Conservation (phyloP, 2,797 vertebrate genomes). For the Phoeniculus purpureus region DNA sequence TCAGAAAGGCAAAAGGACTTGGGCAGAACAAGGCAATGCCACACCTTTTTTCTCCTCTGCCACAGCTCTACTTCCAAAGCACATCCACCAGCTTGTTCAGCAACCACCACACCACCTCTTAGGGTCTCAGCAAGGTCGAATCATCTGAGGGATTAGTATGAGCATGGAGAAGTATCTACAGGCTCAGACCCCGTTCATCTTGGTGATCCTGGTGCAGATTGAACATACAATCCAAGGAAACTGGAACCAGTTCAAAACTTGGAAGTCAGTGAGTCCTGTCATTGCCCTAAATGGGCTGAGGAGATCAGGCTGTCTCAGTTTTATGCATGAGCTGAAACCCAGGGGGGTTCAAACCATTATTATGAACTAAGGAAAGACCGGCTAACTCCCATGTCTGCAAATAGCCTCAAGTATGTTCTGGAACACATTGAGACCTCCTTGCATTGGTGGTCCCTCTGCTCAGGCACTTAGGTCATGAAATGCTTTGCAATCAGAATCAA, state of each 20-base stretch:
- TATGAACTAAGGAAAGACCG: neutral
- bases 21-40: neutral
- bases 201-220: rapidly evolving
- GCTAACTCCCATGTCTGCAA: neutral
- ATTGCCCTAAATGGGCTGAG: neutral
- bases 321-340: neutral
- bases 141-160: neutral
- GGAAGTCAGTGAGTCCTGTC: neutral
- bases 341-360: neutral
- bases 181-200: neutral
- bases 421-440: neutral
- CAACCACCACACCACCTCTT: rapidly evolving
- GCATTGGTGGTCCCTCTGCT: neutral
- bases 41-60: neutral
- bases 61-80: neutral
- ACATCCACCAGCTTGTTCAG: neutral
- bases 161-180: neutral
- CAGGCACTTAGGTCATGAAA: neutral
- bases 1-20: neutral
- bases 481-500: neutral
- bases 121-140: neutral
- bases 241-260: rapidly evolving
- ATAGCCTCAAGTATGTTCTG: neutral
- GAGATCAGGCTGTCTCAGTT: neutral
- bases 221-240: neutral